Percentiles rank a stretch among this genome's conserved stretches.
Conservation (phyloP, 2,113 vertebrate genomes). For the Eulemur macaco region DNA sequence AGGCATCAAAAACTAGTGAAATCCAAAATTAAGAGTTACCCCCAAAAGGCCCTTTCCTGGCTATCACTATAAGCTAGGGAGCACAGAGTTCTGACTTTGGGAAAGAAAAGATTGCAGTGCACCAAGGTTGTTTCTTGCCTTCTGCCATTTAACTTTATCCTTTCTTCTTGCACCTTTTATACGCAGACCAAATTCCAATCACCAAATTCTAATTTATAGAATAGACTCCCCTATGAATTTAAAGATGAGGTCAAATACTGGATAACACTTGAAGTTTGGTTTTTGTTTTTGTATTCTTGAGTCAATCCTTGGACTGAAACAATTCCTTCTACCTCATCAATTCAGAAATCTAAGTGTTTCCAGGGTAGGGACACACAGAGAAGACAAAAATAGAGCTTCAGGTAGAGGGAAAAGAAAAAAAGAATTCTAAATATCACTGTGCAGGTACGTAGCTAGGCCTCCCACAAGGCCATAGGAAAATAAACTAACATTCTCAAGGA, state of each 20-base stretch:
- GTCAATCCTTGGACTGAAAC: not conserved
- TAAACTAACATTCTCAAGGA: not conserved
- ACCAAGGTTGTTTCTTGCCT: not conserved
- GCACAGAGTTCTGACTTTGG: not conserved
- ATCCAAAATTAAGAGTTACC: not conserved
- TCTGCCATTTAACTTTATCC: not conserved
- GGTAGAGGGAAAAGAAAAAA: not conserved
- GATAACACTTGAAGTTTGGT: not conserved
- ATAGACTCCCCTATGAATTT: not conserved
- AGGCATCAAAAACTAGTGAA: not conserved
- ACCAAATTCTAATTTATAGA: not conserved
- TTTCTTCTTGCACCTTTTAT: not conserved
- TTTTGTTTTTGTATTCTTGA: not conserved
- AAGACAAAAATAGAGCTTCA: not conserved
- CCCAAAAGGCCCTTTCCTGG: not conserved
- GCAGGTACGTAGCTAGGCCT: not conserved
- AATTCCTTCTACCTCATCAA: not conserved
- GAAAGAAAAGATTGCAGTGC: not conserved
- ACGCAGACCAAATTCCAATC: not conserved
- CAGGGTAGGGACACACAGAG: not conserved
- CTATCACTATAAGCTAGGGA: not conserved
- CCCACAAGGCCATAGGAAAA: not conserved
- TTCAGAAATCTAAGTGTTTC: not conserved
- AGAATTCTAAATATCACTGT: not conserved
- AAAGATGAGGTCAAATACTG: not conserved